Evolutionary conservation across 23 tunicate species (phyloP).

Genomic region (Clavelina lepadiformis): DNA sequence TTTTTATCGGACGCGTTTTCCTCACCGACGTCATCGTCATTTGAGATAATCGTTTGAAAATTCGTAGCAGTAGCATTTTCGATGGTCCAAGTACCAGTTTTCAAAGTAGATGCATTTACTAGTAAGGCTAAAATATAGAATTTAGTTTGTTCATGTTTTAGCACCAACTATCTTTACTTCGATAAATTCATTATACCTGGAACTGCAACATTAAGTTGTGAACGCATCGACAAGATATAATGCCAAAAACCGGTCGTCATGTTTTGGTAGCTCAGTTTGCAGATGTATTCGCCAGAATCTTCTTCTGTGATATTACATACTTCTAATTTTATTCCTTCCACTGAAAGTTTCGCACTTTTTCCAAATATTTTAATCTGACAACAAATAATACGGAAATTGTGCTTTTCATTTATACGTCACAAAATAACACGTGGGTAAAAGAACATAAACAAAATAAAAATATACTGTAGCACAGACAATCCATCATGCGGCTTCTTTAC

Average conservation of each 20-base stretch:
- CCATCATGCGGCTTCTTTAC: not conserved
- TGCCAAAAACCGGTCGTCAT: too few species aligned
- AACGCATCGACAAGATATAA: conserved; percentile 7
- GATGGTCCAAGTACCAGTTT: too few species aligned
- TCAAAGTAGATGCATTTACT: too few species aligned
- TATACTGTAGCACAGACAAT: not conserved
- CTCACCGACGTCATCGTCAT: too few species aligned
- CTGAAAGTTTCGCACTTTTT: not conserved
- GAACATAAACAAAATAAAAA: not conserved
- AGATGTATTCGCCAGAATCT: conserved; percentile 22
- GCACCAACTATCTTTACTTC: not conserved
- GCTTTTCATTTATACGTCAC: too few species aligned
- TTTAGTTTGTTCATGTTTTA: too few species aligned
- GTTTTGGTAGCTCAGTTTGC: conserved; percentile 7
- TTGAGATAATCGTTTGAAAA: too few species aligned
- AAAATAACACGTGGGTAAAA: not conserved
- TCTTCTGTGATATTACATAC: not conserved
- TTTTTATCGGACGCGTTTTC: too few species aligned
- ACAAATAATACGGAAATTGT: too few species aligned
- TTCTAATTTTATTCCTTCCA: not conserved
- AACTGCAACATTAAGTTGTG: not conserved
- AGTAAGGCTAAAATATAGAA: too few species aligned
- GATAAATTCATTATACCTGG: not conserved
- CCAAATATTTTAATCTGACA: conserved; percentile 1
- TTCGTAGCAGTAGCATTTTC: too few species aligned